These are phyloP conservation scores for Pachydiplax longipennis DNA, from an alignment of 2,888 invertebrate species.

Conservation along the genomic window DNA sequence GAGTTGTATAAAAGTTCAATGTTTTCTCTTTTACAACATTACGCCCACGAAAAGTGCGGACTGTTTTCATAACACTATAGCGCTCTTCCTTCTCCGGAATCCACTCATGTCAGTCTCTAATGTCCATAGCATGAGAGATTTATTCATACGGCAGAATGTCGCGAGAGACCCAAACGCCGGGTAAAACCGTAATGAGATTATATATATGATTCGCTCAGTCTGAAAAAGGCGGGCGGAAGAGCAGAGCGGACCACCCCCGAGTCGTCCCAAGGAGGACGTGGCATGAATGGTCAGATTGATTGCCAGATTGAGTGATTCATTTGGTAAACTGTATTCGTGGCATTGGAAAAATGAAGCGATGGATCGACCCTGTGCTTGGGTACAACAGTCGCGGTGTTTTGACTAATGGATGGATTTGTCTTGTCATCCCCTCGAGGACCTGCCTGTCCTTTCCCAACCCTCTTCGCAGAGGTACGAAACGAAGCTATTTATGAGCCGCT, in stretches of 20 bases:
- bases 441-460: too few relatives aligned
- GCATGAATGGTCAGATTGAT: background rate
- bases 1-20: too few relatives aligned
- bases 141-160: too few relatives aligned
- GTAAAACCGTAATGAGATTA: background rate
- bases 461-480: too few relatives aligned
- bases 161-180: too few relatives aligned
- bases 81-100: too few relatives aligned
- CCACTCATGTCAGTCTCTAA: too few relatives aligned
- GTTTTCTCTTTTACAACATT: too few relatives aligned
- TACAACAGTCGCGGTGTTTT: conserved; percentile 14
- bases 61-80: too few relatives aligned
- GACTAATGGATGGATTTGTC: conserved; percentile 41
- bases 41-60: too few relatives aligned
- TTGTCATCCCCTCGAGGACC: background rate
- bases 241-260: background rate
- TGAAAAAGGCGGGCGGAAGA: background rate
- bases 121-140: too few relatives aligned
- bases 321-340: background rate
- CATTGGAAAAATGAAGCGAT: conserved; percentile 22
- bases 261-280: background rate
- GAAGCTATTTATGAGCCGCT: too few relatives aligned
- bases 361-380: background rate
- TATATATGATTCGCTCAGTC: background rate
- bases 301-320: conserved; percentile 28